These are phyloP conservation scores for Geococcyx californianus DNA, from an alignment of 2,113 vertebrate genomes.

Conservation along the genomic window DNA sequence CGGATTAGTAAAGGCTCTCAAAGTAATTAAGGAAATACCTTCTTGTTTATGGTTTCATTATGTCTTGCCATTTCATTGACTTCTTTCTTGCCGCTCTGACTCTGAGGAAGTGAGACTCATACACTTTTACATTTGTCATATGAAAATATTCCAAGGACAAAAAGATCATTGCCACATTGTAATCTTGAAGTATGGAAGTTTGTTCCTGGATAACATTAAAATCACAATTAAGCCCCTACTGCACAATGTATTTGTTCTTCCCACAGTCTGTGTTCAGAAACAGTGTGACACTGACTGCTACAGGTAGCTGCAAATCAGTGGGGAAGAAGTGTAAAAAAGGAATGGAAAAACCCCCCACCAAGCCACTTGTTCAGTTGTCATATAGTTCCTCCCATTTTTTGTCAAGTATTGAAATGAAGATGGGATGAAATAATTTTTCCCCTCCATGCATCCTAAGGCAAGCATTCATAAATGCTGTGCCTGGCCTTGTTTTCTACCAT, in stretches of 20 bases:
- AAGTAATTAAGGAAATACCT: neutral
- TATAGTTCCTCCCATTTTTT: neutral
- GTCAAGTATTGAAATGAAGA: neutral
- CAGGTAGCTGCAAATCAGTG: neutral
- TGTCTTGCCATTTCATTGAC: neutral
- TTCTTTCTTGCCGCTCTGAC: neutral
- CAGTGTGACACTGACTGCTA: neutral
- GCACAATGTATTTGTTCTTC: neutral
- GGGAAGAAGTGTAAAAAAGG: neutral
- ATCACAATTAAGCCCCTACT: neutral
- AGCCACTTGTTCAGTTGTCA: neutral
- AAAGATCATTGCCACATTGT: neutral
- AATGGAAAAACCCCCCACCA: neutral
- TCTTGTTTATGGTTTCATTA: neutral
- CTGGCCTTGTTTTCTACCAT: neutral
- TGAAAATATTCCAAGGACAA: neutral
- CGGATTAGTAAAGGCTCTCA: neutral
- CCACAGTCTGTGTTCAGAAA: neutral
- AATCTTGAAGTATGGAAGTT: neutral
- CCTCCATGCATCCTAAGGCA: neutral
- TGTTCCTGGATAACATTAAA: neutral
- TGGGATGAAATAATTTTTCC: neutral
- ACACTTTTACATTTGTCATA: neutral
- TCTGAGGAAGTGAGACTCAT: neutral
- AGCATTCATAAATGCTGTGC: neutral